These are phyloP conservation scores for Coturnix japonica DNA, from an alignment of 2,113 vertebrate species.

Conservation along the genomic window DNA sequence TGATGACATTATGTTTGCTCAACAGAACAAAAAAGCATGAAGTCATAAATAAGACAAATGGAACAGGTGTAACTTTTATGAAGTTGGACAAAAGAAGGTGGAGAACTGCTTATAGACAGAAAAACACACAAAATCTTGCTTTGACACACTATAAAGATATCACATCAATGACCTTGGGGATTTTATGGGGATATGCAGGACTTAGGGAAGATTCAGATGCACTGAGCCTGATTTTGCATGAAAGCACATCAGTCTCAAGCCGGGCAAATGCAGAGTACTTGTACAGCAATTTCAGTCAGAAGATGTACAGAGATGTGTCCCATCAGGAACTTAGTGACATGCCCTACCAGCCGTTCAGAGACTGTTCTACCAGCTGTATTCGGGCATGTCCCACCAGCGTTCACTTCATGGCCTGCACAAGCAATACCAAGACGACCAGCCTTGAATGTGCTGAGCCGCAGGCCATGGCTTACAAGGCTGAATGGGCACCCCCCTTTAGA, in stretches of 20 bases:
- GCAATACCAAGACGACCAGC: not conserved
- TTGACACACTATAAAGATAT: not conserved
- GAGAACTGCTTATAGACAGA: not conserved
- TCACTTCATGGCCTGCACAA: not conserved
- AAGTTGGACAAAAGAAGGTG: not conserved
- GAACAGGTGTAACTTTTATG: not conserved
- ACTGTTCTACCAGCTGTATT: too few species aligned
- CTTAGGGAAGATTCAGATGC: not conserved
- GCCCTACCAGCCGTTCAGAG: too few species aligned
- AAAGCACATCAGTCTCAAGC: not conserved
- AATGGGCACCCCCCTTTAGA: not conserved
- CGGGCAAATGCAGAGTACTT: not conserved
- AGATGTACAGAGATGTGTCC: not conserved
- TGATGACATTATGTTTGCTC: not conserved
- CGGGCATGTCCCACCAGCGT: not conserved
- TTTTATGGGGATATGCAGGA: not conserved
- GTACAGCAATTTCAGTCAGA: not conserved
- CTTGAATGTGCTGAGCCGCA: not conserved
- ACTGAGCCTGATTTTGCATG: not conserved
- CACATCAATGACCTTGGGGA: rapidly evolving
- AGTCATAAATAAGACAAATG: not conserved
- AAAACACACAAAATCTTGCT: not conserved
- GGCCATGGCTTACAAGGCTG: too few species aligned
- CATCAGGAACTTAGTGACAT: too few species aligned
- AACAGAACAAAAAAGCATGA: not conserved